Evolutionary conservation across 2,797 vertebrate genomes (phyloP), one percentile per base, ranked within the genome.

Genomic region (Poliocrania exsul): DNA sequence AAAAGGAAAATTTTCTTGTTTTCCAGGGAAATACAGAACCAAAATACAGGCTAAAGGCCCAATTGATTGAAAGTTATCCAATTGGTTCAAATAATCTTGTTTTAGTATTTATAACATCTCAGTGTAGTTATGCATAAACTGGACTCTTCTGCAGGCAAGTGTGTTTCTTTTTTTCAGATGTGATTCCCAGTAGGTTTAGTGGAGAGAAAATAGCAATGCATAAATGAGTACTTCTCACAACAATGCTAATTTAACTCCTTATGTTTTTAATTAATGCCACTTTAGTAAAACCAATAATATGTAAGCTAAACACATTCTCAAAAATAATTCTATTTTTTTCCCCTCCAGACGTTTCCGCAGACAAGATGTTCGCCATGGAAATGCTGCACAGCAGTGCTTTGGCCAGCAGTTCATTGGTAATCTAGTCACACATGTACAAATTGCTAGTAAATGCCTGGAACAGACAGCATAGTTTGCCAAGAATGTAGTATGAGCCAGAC

Each of bases 291-390:
- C 38, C 2, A 89, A 69, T 58, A 89, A 71, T 23, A 50, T 31
- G 46, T 57, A 83, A 88, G 18, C 29, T 65, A 38, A 93, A 37
- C 5, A 3, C 28, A 8, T 77, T 90, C 17, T 60, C 88, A 54
- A 35, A 88, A 90, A 49, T 17, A 40, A 46, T 60, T 72, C 20
- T 13, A 2, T 97, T 85, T 97, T 97, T 75, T 92, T 87, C 69
- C 90, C 82, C 28, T 78, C 67, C 95, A 99, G 99, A 96, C 98
- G 99, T 71, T 99, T 99, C 98, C 99, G 99, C 96, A 98, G 99
- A 93, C 99, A 99, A 94, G 99, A 99, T 71, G 98, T 99, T 96
- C 99, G 99, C 83, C 99, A 99, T 72, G 99, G 99, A 91, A 99
- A 99, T 91, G 99, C 99, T 4, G 99, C 98, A 19, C 99, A 99